phyloP scores from a whole-genome alignment of 2,888 invertebrate genomes.

The Alloplasta piceator region DNA sequence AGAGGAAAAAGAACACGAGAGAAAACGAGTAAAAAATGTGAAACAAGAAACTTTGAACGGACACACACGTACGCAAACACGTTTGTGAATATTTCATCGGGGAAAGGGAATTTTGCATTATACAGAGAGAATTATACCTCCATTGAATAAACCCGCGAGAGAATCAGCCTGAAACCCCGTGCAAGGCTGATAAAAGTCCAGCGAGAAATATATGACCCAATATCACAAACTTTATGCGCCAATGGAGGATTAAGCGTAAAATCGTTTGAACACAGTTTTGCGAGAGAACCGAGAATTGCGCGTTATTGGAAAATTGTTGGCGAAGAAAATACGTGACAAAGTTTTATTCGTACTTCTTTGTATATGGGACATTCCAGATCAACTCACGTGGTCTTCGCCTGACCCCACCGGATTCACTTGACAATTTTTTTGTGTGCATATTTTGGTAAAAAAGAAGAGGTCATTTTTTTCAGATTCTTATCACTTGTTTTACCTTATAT shows the following conservation, averaged over 20 bases:
- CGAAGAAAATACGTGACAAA: neutral
- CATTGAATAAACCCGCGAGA: conserved; percentile 3
- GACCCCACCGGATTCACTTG: too few species aligned
- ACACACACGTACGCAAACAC: conserved; percentile 1
- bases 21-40: conserved; percentile 19
- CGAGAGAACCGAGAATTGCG: neutral
- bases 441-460: too few species aligned
- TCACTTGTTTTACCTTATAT: too few species aligned
- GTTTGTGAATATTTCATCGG: neutral
- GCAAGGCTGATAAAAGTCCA: conserved; percentile 42
- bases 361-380: too few species aligned
- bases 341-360: too few species aligned
- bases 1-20: conserved; percentile 4
- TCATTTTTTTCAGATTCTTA: too few species aligned
- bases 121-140: conserved; percentile 27
- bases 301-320: neutral
- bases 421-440: too few species aligned
- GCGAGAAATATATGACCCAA: neutral
- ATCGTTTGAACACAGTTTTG: conserved; percentile 5
- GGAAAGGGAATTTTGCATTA: conserved; percentile 49
- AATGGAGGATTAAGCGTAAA: conserved; percentile 19
- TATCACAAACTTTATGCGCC: neutral
- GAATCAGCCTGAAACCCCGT: neutral
- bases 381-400: too few species aligned
- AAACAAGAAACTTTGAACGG: conserved; percentile 34